phyloP scores from a whole-genome alignment of 2,888 invertebrate species.

The Catocala fraxini region DNA sequence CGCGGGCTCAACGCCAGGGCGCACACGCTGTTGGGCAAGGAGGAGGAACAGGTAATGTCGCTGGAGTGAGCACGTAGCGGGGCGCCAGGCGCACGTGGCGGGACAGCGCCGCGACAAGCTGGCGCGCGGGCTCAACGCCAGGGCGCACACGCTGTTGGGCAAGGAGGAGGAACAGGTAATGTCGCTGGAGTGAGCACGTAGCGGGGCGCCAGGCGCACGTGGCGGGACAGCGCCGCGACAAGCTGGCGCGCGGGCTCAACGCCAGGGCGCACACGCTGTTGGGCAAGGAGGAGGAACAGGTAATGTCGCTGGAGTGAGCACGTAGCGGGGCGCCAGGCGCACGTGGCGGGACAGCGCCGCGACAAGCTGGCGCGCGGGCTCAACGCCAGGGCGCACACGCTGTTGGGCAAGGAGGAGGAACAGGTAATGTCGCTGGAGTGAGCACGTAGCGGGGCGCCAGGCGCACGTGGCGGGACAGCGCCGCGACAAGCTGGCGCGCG shows the following conservation, averaged over 20 bases:
- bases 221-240: constrained; percentile 75
- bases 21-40: constrained; percentile 93
- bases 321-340: constrained; percentile 36
- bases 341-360: constrained; percentile 53
- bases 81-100: constrained; percentile 37
- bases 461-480: neutral
- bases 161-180: constrained; percentile 92
- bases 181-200: neutral
- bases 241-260: constrained; percentile 87
- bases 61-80: neutral
- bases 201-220: constrained; percentile 37
- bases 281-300: constrained; percentile 93
- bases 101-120: constrained; percentile 87
- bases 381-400: constrained; percentile 93
- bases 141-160: constrained; percentile 95
- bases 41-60: constrained; percentile 90
- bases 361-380: constrained; percentile 89
- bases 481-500: constrained; percentile 89
- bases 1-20: constrained; percentile 89
- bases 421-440: constrained; percentile 73
- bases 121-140: constrained; percentile 86
- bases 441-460: neutral
- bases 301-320: constrained; percentile 41
- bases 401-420: constrained; percentile 94
- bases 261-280: constrained; percentile 95